Evolutionary conservation across 2,888 invertebrate genomes (phyloP), one percentile per base, ranked within the genome.

Genomic region (Pegoplata infirma): DNA sequence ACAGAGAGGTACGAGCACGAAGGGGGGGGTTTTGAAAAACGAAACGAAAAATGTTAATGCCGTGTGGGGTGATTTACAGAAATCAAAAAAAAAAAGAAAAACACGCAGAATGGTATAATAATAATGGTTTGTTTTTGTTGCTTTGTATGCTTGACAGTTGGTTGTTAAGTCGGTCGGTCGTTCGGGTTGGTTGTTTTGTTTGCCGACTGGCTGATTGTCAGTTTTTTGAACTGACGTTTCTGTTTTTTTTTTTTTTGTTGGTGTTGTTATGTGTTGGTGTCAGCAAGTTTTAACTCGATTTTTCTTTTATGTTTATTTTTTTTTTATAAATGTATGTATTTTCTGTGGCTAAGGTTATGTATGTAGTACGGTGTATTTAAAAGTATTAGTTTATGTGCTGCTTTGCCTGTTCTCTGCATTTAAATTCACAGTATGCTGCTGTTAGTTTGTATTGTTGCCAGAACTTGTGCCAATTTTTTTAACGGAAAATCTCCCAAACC

Each of bases 271-370:
- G 78, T 74, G 78, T 75, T 79, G 75, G 79, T 79, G 79, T 79
- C 79, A 79, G 79, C 79, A 75, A 75, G 78, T 79, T 79, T 78
- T 74, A 78, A 78, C 74, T 78, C 68, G 63, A 68, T 63, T 72
- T 56, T 73, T 56, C 25, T 47, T 10, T 51, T 40, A 16, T 72
- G 64, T 64, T 72, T 51, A 46, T 53, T 53, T 32, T 25, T 53
- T 46, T 23, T 59, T 5, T n/a, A n/a, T n/a, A n/a, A n/a, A n/a
- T n/a, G n/a, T n/a, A n/a, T n/a, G 23, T 16, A 32, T 51, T 55
- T 40, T 64, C 19, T 47, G 61, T 67, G 56, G 55, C 61, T 72
- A 66, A 76, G 76, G 72, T 66, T 77, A 77, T 77, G 61, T 47
- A 25, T 44, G 16, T 55, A 28, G 19, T 7, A 7, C 5, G 21